Evolutionary conservation across 2,113 vertebrate species (phyloP).

Genomic region (Carettochelys insculpta): DNA sequence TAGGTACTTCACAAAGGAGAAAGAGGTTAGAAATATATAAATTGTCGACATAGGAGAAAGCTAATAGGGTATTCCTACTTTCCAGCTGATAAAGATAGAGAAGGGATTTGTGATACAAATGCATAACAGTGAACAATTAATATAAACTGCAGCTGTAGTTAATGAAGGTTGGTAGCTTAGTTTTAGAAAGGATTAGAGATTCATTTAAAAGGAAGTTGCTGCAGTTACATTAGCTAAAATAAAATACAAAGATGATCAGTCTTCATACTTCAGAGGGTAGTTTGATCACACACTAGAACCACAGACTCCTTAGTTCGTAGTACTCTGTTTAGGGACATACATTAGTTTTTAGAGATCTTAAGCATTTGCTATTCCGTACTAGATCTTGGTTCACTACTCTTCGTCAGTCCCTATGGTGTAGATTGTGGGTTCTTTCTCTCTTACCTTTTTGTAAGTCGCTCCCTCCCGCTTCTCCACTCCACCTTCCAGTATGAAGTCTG

Average conservation of each 20-base stretch:
- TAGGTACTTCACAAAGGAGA: background rate
- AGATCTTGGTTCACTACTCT: background rate
- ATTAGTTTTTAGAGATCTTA: rapidly evolving
- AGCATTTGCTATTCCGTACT: background rate
- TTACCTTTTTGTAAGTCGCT: background rate
- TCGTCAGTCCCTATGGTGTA: background rate
- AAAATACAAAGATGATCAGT: background rate
- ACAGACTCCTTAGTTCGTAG: background rate
- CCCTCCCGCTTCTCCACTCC: no score
- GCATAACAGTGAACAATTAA: background rate
- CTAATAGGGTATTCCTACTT: background rate
- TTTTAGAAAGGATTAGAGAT: background rate
- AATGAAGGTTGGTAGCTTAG: background rate
- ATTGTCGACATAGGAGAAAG: background rate
- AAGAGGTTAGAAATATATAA: background rate
- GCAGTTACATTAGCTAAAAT: background rate
- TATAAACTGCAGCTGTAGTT: background rate
- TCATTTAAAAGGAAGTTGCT: background rate
- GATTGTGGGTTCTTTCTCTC: background rate
- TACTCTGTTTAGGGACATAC: rapidly evolving
- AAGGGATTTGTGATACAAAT: background rate
- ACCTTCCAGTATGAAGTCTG: background rate
- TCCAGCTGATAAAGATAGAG: background rate
- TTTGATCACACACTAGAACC: background rate
- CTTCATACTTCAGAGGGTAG: rapidly evolving